Evolutionary conservation across 2,797 vertebrate species (phyloP).

Genomic region (Melanogrammus aeglefinus): DNA sequence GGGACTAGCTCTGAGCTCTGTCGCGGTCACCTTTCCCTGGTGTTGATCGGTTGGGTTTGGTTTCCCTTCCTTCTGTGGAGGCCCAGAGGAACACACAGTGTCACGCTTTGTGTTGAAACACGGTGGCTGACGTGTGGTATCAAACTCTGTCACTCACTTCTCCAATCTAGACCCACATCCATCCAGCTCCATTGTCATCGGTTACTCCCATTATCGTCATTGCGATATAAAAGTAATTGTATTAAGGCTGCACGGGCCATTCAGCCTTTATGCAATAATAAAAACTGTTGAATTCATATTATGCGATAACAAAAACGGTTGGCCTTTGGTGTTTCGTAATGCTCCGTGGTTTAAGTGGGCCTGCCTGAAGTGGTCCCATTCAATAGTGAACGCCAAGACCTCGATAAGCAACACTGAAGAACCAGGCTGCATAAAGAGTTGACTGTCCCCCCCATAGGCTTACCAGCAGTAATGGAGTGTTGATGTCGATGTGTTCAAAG

Average conservation of each 20-base stretch:
- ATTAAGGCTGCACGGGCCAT: too few relatives aligned
- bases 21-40: background rate
- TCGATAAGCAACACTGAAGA: background rate
- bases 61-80: background rate
- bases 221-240: too few relatives aligned
- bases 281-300: background rate
- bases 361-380: background rate
- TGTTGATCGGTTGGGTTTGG: background rate
- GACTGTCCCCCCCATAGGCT: conserved; percentile 35
- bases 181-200: background rate
- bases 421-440: background rate
- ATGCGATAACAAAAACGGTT: background rate
- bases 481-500: conserved; percentile 99
- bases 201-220: background rate
- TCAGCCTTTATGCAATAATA: background rate
- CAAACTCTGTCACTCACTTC: background rate
- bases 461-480: conserved; percentile 98
- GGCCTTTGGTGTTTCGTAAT: background rate
- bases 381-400: background rate
- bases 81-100: background rate
- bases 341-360: background rate
- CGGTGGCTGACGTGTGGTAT: background rate
- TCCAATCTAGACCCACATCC: background rate
- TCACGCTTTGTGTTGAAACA: background rate
- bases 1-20: background rate